Percentiles rank a stretch among this genome's conserved stretches.
phyloP scores from a whole-genome alignment of 2,113 vertebrate species.

The Grammatotria lemairii region DNA sequence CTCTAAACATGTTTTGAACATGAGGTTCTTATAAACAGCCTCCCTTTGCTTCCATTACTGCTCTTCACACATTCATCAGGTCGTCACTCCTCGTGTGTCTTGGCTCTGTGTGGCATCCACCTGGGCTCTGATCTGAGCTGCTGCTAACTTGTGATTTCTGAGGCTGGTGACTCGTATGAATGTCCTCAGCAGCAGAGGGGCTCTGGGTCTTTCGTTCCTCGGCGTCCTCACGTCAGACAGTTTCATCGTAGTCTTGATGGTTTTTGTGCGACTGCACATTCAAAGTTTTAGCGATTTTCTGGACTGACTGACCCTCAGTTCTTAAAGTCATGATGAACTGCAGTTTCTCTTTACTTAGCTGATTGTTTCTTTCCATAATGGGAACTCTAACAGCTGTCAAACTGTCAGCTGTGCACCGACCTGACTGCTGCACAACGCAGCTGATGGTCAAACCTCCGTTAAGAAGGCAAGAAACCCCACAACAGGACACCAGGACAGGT shows the following conservation, averaged over 20 bases:
- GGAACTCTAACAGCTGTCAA: background rate
- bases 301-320: background rate
- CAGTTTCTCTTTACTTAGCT: background rate
- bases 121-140: background rate
- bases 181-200: background rate
- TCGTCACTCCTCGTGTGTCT: fast-evolving
- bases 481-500: background rate
- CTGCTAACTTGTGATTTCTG: background rate
- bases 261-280: background rate
- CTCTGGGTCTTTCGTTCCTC: background rate
- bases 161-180: background rate
- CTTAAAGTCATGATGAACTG: background rate
- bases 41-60: background rate
- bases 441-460: background rate
- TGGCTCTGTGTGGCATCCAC: background rate
- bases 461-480: background rate
- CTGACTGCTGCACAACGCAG: background rate
- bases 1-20: background rate
- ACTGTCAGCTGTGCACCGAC: background rate
- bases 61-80: background rate
- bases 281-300: background rate
- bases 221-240: fast-evolving
- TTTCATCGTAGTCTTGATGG: background rate
- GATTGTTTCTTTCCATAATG: fast-evolving
- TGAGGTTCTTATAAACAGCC: fast-evolving